These are phyloP conservation scores for Rhodeus uyekii DNA, from an alignment of 2,797 vertebrate genomes.

Conservation along the genomic window DNA sequence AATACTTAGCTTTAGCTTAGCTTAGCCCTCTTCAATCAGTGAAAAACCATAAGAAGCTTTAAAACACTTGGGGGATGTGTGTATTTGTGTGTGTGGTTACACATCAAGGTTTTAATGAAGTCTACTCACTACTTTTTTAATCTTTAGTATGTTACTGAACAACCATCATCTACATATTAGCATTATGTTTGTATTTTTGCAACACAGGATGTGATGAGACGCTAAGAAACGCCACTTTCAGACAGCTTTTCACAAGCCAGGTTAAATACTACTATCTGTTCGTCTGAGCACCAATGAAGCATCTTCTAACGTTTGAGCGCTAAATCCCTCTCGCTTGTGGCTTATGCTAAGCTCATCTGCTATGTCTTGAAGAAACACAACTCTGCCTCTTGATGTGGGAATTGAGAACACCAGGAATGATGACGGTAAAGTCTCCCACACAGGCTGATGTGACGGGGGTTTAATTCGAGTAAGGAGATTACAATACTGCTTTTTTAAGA, in stretches of 20 bases:
- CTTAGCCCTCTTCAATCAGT: background rate
- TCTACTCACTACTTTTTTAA: constrained; percentile 29
- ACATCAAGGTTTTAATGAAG: constrained; percentile 35
- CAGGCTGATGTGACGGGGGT: constrained; percentile 48
- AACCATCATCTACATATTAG: constrained; percentile 25
- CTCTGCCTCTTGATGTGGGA: constrained; percentile 43
- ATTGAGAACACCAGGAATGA: constrained; percentile 40
- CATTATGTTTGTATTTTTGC: constrained; percentile 22
- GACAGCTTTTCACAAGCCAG: constrained; percentile 33
- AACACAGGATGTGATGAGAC: constrained; percentile 2
- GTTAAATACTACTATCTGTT: constrained; percentile 44
- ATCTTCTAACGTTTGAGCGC: constrained; percentile 18
- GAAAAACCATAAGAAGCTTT: constrained; percentile 33
- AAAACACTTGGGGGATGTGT: constrained; percentile 9
- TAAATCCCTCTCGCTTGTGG: constrained; percentile 50
- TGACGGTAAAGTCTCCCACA: constrained; percentile 35
- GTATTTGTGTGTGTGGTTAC: constrained; percentile 25
- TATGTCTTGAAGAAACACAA: constrained; percentile 44
- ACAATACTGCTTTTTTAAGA: constrained; percentile 53
- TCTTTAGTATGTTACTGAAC: constrained; percentile 1
- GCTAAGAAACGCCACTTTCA: constrained; percentile 19
- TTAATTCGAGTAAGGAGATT: constrained; percentile 61
- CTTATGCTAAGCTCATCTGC: constrained; percentile 59
- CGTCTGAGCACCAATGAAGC: constrained; percentile 22
- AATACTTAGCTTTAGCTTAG: background rate